These are phyloP conservation scores for Baccha elongata DNA, from an alignment of 2,888 invertebrate species.

Conservation along the genomic window DNA sequence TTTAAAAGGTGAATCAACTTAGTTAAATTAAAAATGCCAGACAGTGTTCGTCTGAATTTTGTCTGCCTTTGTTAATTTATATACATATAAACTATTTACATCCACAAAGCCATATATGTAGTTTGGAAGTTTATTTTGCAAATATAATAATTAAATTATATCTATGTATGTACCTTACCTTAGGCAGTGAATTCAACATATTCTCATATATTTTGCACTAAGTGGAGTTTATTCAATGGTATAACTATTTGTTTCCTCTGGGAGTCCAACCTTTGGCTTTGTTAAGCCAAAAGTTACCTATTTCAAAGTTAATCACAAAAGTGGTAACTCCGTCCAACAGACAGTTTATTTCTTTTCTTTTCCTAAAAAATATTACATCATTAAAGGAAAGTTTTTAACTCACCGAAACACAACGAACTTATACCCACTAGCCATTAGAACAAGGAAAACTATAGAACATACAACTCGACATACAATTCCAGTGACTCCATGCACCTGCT, in stretches of 20 bases:
- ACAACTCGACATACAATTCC: background rate
- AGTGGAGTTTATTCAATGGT: background rate
- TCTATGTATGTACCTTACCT: too few species aligned
- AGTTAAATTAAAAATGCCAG: too few species aligned
- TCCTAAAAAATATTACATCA: background rate
- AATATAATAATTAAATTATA: too few species aligned
- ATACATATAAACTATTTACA: too few species aligned
- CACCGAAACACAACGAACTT: background rate
- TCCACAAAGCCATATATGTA: too few species aligned
- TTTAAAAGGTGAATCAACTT: too few species aligned
- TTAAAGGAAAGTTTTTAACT: constrained; percentile 4
- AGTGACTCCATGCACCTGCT: background rate
- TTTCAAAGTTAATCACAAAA: constrained; percentile 12
- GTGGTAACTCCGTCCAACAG: constrained; percentile 7
- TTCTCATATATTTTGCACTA: background rate
- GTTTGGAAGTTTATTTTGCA: too few species aligned
- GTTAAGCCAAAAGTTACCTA: background rate
- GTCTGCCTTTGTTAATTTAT: too few species aligned
- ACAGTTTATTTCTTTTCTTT: background rate
- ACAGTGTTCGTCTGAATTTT: too few species aligned
- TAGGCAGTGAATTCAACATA: background rate
- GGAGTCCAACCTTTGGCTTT: background rate
- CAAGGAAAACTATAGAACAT: too few species aligned
- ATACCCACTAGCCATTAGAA: background rate
- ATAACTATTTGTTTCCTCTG: background rate